These are phyloP conservation scores for Strix occidentalis DNA, from an alignment of 2,797 vertebrate species.

Conservation along the genomic window DNA sequence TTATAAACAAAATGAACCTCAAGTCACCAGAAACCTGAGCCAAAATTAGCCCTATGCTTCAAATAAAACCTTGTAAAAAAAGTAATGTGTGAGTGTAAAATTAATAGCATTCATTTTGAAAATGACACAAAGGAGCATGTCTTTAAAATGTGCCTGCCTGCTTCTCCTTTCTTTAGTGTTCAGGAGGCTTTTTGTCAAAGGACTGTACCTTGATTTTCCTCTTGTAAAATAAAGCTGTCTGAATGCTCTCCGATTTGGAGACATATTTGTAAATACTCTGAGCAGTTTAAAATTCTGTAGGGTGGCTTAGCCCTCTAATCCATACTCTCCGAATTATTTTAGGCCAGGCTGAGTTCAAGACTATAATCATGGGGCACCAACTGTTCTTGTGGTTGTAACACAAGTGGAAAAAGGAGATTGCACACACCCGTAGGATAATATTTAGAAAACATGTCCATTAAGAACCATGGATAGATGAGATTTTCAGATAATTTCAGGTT, in stretches of 20 bases:
- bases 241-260: background rate
- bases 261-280: background rate
- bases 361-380: background rate
- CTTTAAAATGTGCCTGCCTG: background rate
- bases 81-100: background rate
- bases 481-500: background rate
- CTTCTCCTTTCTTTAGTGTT: background rate
- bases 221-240: background rate
- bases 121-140: accelerated
- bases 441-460: background rate
- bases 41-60: background rate
- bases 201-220: background rate
- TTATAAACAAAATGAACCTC: background rate
- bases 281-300: background rate
- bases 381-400: background rate
- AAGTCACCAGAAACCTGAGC: background rate
- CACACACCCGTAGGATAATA: background rate
- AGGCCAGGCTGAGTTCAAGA: background rate
- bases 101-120: background rate
- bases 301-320: background rate
- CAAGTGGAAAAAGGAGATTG: background rate
- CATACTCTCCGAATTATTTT: background rate
- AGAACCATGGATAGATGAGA: background rate
- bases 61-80: background rate
- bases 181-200: background rate